Percentiles rank a stretch among this genome's conserved stretches.
Conservation (phyloP, 2,113 vertebrate genomes). For the Dromaius novaehollandiae region DNA sequence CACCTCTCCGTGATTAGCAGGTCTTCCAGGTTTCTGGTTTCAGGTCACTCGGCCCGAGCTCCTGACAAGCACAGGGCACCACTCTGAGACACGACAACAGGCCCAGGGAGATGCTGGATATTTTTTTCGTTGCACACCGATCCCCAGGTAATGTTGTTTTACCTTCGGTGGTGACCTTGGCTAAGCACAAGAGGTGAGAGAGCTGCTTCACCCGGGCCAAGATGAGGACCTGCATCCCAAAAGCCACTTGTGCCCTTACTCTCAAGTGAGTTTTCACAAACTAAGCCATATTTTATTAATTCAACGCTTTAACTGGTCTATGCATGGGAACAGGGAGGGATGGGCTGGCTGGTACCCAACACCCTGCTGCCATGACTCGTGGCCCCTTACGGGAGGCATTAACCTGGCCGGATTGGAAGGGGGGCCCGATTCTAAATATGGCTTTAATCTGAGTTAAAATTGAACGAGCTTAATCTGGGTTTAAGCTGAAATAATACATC, state of each 20-base stretch:
- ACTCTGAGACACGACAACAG: too few species aligned
- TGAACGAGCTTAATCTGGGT: constrained; percentile 54
- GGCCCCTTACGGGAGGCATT: not conserved
- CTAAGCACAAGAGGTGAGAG: too few species aligned
- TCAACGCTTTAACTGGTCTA: not conserved
- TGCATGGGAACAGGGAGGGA: not conserved
- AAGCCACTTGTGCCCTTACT: not conserved
- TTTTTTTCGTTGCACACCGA: too few species aligned
- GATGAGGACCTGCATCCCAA: not conserved
- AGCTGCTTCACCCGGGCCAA: too few species aligned
- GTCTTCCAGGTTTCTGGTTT: too few species aligned
- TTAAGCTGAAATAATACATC: constrained; percentile 69
- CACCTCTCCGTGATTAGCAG: too few species aligned
- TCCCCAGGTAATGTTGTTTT: too few species aligned
- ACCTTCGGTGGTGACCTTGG: too few species aligned
- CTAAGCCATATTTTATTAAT: not conserved
- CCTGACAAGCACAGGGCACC: too few species aligned
- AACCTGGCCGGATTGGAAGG: not conserved
- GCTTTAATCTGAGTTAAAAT: constrained; percentile 69
- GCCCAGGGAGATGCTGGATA: too few species aligned
- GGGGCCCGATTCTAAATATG: constrained; percentile 45
- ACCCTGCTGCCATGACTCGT: fast-evolving
- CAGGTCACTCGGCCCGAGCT: too few species aligned
- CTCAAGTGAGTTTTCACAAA: not conserved
- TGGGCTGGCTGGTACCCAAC: not conserved